A percentile compares a stretch with the other conserved stretches of the same genome.
Conservation (phyloP, 2,797 vertebrate species). For the Falco novaeseelandiae region DNA sequence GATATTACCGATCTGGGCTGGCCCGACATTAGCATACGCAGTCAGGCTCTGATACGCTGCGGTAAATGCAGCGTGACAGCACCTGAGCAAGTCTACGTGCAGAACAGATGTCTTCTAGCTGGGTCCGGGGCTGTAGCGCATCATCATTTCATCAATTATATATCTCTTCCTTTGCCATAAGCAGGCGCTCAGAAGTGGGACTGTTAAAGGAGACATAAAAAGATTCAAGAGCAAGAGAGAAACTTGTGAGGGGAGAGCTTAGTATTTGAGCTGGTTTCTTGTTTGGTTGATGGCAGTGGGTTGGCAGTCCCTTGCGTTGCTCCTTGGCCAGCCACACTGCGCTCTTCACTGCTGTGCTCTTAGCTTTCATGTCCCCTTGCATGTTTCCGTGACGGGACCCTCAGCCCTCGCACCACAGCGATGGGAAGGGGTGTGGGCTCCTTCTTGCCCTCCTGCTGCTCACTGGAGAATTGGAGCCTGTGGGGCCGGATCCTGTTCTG, state of each 20-base stretch:
- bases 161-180: slow-evolving; percentile 50
- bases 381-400: fast-evolving
- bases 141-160: slow-evolving; percentile 75
- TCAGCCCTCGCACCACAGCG: fast-evolving
- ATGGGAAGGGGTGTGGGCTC: fast-evolving
- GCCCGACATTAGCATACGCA: background rate
- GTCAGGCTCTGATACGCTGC: background rate
- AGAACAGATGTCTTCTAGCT: slow-evolving; percentile 71
- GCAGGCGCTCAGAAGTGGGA: background rate
- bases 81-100: slow-evolving; percentile 68
- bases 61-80: slow-evolving; percentile 71
- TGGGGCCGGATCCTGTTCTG: background rate
- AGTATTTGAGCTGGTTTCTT: fast-evolving
- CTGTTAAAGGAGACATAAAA: background rate
- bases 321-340: background rate
- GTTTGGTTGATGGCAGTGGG: fast-evolving
- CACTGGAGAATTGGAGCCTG: fast-evolving
- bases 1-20: background rate
- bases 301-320: background rate
- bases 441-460: background rate
- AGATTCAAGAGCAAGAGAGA: background rate
- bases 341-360: fast-evolving
- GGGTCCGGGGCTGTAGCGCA: slow-evolving; percentile 67
- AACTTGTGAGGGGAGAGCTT: background rate
- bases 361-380: fast-evolving